Conservation (phyloP, 2,797 vertebrate genomes). For the Cossypha dichroa region DNA sequence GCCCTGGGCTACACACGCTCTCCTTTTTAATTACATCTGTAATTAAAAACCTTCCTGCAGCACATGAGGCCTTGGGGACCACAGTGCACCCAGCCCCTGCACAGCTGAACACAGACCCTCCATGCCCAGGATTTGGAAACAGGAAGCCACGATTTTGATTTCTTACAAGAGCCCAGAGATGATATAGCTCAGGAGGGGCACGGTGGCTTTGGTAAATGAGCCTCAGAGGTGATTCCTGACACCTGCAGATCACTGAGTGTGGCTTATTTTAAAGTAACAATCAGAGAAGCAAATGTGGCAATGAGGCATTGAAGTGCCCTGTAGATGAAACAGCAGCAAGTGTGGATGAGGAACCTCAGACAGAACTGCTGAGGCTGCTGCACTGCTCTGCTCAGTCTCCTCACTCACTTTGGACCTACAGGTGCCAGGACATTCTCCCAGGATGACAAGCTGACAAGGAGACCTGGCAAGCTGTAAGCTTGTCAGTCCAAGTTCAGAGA, state of each 20-base stretch:
- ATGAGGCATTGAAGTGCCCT: neutral
- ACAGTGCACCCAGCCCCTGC: accelerated
- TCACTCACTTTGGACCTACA: neutral
- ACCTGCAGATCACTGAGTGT: neutral
- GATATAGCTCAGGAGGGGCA: neutral
- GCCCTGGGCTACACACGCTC: accelerated
- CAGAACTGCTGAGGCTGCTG: neutral
- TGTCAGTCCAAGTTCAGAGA: neutral
- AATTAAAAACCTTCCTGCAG: neutral
- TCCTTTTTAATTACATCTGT: neutral
- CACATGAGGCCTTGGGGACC: accelerated
- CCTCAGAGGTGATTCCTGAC: neutral
- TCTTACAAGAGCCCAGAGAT: neutral
- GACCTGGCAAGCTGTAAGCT: neutral
- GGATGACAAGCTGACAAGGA: neutral
- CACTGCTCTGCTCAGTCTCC: neutral
- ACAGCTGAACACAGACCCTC: neutral
- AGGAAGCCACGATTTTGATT: neutral
- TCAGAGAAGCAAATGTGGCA: neutral
- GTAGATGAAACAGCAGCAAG: neutral
- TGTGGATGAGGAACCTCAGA: neutral
- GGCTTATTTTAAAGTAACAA: neutral
- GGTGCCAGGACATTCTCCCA: neutral
- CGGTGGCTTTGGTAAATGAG: accelerated
- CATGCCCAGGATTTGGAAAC: accelerated